Percentiles rank a stretch among this genome's conserved stretches.
These are phyloP conservation scores for Rhinoraja longicauda DNA, from an alignment of 2,797 vertebrate species.

Conservation along the genomic window DNA sequence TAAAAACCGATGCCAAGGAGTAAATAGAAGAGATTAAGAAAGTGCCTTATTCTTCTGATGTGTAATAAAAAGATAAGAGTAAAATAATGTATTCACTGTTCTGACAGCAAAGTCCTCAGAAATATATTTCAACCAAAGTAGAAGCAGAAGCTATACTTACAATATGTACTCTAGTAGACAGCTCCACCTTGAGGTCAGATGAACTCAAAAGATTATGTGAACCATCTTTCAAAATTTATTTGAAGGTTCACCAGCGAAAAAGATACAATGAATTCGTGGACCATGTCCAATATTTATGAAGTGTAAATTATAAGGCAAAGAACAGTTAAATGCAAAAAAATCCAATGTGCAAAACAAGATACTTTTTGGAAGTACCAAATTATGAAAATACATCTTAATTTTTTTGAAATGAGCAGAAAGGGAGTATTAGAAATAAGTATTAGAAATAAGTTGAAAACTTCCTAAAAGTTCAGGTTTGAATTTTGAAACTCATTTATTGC, in stretches of 20 bases:
- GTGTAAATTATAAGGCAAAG: background rate
- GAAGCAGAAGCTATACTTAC: background rate
- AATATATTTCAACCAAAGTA: background rate
- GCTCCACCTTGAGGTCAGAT: constrained; percentile 25
- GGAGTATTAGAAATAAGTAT: background rate
- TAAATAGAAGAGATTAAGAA: background rate
- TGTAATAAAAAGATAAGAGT: background rate
- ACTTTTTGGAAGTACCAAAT: background rate
- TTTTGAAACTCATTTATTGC: background rate
- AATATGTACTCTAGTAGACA: constrained; percentile 4
- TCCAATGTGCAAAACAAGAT: background rate
- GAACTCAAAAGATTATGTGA: background rate
- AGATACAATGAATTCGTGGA: too few relatives aligned
- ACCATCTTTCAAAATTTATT: background rate
- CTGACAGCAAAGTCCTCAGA: background rate
- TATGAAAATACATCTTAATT: background rate
- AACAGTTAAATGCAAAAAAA: background rate
- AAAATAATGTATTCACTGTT: background rate
- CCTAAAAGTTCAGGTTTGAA: background rate
- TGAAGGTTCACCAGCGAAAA: too few relatives aligned
- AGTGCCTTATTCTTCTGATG: background rate
- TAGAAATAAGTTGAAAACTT: background rate
- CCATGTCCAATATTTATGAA: background rate
- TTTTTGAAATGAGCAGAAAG: background rate
- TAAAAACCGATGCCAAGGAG: background rate